Percentiles rank a stretch among this genome's conserved stretches.
Evolutionary conservation across 2,797 vertebrate species (phyloP).

Genomic region (Coreius guichenoti): DNA sequence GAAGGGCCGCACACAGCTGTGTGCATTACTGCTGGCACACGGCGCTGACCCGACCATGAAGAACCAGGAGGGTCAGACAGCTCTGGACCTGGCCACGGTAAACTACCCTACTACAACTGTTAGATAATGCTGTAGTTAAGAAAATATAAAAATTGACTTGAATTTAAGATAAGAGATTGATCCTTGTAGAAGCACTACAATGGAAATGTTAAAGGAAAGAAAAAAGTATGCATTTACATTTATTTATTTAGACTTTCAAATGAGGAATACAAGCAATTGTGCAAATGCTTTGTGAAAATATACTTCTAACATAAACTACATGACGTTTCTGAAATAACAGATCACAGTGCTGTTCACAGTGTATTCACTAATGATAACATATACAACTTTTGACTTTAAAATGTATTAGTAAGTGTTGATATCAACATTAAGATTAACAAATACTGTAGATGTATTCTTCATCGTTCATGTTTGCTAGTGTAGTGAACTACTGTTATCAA

Average conservation of each 20-base stretch:
- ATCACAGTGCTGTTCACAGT: too few relatives aligned
- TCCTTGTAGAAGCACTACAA: neutral
- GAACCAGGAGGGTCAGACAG: slow-evolving; percentile 85
- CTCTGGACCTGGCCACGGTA: slow-evolving; percentile 84
- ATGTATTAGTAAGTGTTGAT: neutral
- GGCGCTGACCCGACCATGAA: slow-evolving; percentile 86
- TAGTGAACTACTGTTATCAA: neutral
- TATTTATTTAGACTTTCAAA: neutral
- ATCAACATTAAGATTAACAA: neutral
- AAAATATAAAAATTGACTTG: neutral
- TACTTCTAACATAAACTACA: neutral
- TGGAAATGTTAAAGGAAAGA: neutral
- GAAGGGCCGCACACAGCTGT: slow-evolving; percentile 85
- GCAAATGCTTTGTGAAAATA: neutral
- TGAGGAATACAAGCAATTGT: neutral
- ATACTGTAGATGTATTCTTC: neutral
- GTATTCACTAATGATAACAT: neutral
- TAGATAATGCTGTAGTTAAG: neutral
- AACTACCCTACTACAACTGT: neutral
- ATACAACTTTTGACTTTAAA: too few relatives aligned
- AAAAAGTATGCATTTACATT: too few relatives aligned
- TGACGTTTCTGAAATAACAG: neutral
- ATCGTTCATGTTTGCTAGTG: neutral
- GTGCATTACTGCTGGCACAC: slow-evolving; percentile 82
- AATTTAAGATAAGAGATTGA: neutral